Percentiles rank a stretch among this genome's conserved stretches.
phyloP scores from a whole-genome alignment of 2,113 vertebrate species.

The Cheirogaleus medius region DNA sequence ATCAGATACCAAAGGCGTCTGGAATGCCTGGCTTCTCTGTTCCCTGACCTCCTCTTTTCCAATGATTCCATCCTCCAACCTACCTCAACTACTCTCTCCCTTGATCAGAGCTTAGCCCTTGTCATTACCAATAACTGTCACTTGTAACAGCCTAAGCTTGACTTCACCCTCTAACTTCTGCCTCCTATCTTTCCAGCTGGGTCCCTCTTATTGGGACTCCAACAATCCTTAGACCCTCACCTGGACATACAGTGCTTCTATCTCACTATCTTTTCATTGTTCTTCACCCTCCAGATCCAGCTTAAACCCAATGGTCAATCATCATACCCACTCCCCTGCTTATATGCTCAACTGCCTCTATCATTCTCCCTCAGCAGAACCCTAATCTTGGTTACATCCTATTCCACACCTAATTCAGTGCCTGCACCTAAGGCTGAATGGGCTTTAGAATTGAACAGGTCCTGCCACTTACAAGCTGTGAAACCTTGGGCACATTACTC shows the following conservation, averaged over 20 bases:
- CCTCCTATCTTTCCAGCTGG: neutral
- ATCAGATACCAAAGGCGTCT: neutral
- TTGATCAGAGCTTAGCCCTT: neutral
- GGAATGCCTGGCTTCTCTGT: neutral
- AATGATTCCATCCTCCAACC: neutral
- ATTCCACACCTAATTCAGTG: neutral
- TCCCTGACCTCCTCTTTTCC: neutral
- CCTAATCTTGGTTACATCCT: neutral
- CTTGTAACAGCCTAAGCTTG: neutral
- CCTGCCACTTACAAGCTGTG: neutral
- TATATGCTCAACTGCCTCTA: no score
- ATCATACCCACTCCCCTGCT: neutral
- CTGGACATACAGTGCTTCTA: neutral
- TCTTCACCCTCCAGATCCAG: neutral
- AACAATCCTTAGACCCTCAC: neutral
- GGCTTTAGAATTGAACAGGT: neutral
- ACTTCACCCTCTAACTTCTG: neutral
- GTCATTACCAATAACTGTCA: neutral
- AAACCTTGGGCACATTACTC: neutral
- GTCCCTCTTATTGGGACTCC: no score
- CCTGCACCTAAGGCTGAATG: neutral
- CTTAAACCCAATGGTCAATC: neutral
- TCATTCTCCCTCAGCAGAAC: neutral
- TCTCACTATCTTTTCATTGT: neutral
- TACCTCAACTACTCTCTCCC: neutral